A percentile compares a stretch with the other conserved stretches of the same genome.
Evolutionary conservation across 2,113 vertebrate species (phyloP).

Genomic region (Malurus alboscapulatus): DNA sequence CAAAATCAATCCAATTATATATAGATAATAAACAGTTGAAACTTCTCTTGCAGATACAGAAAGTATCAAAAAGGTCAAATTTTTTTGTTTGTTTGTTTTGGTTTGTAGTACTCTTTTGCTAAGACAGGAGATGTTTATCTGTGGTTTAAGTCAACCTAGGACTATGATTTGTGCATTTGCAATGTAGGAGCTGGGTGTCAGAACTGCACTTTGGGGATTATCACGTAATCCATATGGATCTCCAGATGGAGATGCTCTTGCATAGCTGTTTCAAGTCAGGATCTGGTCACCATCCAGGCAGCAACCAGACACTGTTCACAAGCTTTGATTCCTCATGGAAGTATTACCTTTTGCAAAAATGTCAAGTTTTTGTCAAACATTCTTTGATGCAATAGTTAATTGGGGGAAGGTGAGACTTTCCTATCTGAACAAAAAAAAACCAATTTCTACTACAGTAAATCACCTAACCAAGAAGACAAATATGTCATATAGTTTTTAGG

Average conservation of each 20-base stretch:
- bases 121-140: not conserved
- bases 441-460: not conserved
- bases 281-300: not conserved
- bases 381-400: not conserved
- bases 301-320: not conserved
- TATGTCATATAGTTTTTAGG: not conserved
- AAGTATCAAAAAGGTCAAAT: not conserved
- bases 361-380: not conserved
- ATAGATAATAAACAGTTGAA: not conserved
- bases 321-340: not conserved
- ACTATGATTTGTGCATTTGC: not conserved
- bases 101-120: not conserved
- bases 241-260: not conserved
- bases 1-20: not conserved
- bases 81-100: too few species aligned
- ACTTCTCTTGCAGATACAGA: not conserved
- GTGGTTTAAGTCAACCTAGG: not conserved
- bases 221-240: not conserved
- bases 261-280: not conserved
- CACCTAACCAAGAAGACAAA: not conserved
- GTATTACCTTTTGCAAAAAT: not conserved
- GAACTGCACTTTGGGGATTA: not conserved
- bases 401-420: not conserved
- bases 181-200: not conserved
- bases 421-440: not conserved